Base-by-base conservation (phyloP, 2,113 vertebrate species). In the Pelodiscus sinensis region DNA sequence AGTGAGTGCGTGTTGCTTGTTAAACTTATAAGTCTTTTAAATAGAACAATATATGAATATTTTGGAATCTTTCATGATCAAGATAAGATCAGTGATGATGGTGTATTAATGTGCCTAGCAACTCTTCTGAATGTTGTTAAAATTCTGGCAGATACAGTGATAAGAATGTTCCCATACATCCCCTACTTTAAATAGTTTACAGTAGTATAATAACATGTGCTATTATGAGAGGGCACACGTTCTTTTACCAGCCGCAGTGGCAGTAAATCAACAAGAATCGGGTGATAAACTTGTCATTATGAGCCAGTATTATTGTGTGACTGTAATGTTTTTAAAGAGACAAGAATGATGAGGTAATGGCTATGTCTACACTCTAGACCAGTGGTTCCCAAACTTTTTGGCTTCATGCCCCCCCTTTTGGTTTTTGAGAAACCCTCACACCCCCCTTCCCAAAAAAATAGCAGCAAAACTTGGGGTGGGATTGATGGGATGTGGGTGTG, bases 121-220 rank as follows among this genome's bases (percentile, higher is more conserved):
- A 11, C 2, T 9, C 29, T 85, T 93, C 35, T 84, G 86, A 62
- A 90, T 94, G 87, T 93, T 92, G 56, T 57, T 96, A 79, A 80
- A 95, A 87, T 60, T 88, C 31, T 44, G 60, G 54, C 51, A 86
- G 86, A 2, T 90, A 82, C 0, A 71, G 18, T 21, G 50, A 38
- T 18, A 79, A 56, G 82, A 92, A 68, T 29, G 51, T 75, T 50
- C 78, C 52, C 22, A 9, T 13, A 89, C 35, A 35, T 27, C 29
- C 54, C 1, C 25, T n/a, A 38, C 90, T 92, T 90, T 90, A 86
- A 90, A 91, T 78, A 95, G 81, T 35, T 58, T 82, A 86, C 78
- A 79, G 77, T 22, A n/a, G 86, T 79, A 50, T 73, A 83, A 54
- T 56, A 75, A 50, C 50, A 25, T 3, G 22, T 60, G 1, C 8